A percentile compares a stretch with the other conserved stretches of the same genome.
Conservation (phyloP, 2,888 invertebrate genomes). For the Rhyacophila evoluta region DNA sequence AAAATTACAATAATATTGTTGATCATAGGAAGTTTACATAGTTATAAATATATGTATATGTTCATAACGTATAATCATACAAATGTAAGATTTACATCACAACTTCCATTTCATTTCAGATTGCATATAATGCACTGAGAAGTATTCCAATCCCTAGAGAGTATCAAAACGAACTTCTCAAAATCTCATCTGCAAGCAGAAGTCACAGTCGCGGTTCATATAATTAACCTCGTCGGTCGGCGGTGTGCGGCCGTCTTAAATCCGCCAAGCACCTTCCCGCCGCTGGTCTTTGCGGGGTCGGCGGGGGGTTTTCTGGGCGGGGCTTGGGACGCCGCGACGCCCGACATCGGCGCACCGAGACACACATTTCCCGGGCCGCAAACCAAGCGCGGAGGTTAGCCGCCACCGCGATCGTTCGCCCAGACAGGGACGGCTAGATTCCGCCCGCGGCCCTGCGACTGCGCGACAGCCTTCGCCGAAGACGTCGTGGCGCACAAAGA, state of each 20-base stretch:
- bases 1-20: too few relatives aligned
- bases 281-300: conserved; percentile 37
- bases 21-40: too few relatives aligned
- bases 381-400: conserved; percentile 73
- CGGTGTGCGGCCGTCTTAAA: conserved; percentile 22
- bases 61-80: too few relatives aligned
- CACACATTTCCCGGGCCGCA: conserved; percentile 73
- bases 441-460: conserved; percentile 61
- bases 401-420: conserved; percentile 67
- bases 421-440: conserved; percentile 57
- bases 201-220: background rate
- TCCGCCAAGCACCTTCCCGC: conserved; percentile 28
- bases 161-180: background rate
- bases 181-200: background rate
- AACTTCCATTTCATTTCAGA: too few relatives aligned
- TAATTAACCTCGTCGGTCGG: conserved; percentile 24
- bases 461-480: conserved; percentile 52
- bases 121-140: background rate
- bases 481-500: conserved; percentile 2
- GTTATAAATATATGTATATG: too few relatives aligned
- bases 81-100: too few relatives aligned
- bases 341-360: conserved; percentile 69
- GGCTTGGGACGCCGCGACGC: conserved; percentile 59
- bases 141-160: background rate
- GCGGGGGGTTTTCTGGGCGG: conserved; percentile 56